Conservation (phyloP, 2,888 invertebrate species). For the Athripsodes cinereus region DNA sequence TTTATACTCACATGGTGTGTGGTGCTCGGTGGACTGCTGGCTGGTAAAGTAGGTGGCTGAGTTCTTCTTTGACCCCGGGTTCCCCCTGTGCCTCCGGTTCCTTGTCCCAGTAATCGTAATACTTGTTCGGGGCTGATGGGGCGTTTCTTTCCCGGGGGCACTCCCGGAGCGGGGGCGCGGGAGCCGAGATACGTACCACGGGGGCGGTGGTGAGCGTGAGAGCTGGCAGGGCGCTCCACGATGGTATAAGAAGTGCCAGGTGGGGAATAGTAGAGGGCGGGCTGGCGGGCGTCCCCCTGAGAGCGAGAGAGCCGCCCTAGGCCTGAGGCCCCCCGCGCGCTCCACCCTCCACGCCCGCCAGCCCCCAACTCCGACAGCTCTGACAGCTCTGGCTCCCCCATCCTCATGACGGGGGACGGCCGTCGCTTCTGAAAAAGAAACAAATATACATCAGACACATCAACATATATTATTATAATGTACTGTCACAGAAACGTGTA, state of each 20-base stretch:
- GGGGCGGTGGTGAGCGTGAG: constrained; percentile 59
- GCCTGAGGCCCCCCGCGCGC: constrained; percentile 42
- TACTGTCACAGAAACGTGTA: too few relatives aligned
- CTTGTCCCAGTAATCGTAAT: constrained; percentile 57
- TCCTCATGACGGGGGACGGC: constrained; percentile 50
- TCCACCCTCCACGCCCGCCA: constrained; percentile 49
- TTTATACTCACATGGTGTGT: constrained; percentile 59
- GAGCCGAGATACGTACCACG: constrained; percentile 66
- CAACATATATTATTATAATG: too few relatives aligned
- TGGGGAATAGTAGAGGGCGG: constrained; percentile 75
- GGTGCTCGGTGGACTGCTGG: constrained; percentile 73
- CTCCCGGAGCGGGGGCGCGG: constrained; percentile 51
- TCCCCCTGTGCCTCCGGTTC: constrained; percentile 46
- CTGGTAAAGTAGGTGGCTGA: constrained; percentile 55
- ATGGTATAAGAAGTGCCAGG: constrained; percentile 87
- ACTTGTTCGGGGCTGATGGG: constrained; percentile 84
- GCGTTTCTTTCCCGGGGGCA: constrained; percentile 57
- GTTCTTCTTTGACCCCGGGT: constrained; percentile 47
- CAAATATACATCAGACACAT: background rate
- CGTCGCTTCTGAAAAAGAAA: constrained; percentile 26
- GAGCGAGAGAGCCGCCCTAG: constrained; percentile 49
- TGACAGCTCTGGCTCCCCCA: constrained; percentile 52
- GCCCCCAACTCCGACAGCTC: constrained; percentile 52
- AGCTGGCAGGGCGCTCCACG: constrained; percentile 72
- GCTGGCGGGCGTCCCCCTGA: constrained; percentile 32